phyloP scores from a whole-genome alignment of 1,140 invertebrate genomes.

The silkworm (Bombyx mori) region ASM3026992v2 NC_085112.1:8424501-8425000 shows the following conservation, averaged over 20 bases:
- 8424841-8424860: slow-evolving; percentile 88
- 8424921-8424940: slow-evolving; percentile 93
- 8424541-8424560: no score
- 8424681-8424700: no score
- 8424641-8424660: no score
- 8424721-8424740: background rate
- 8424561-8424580: no score
- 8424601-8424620: no score
- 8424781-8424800: slow-evolving; percentile 88
- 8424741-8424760: slow-evolving; percentile 70
- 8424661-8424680: no score
- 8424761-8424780: slow-evolving; percentile 86
- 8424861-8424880: slow-evolving; percentile 87
- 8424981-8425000: background rate
- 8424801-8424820: slow-evolving; percentile 91
- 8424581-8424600: no score
- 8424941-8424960: slow-evolving; percentile 96
- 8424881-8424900: slow-evolving; percentile 93
- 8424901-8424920: slow-evolving; percentile 91
- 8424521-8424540: no score
- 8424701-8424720: no score
- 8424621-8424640: no score
- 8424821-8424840: slow-evolving; percentile 89
- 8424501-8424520: no score
- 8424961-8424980: slow-evolving; percentile 81